Evolutionary conservation across 2,113 vertebrate genomes (phyloP), one percentile per base, ranked within the genome.

Genomic region (Poicephalus gulielmi): DNA sequence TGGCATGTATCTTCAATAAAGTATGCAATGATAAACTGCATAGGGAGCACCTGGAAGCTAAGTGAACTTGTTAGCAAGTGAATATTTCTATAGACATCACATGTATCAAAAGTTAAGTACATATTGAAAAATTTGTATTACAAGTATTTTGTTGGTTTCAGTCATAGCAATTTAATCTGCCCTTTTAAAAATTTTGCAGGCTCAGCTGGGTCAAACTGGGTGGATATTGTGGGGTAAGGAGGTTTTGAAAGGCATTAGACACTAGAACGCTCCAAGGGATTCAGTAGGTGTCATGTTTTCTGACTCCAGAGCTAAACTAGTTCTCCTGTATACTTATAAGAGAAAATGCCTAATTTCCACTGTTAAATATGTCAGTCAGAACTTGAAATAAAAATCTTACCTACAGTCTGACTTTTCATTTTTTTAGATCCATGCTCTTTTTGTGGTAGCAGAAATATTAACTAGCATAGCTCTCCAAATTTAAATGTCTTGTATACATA

Each of bases 401-500:
- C 30, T 68, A 2, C 66, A 23, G 49, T 53, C 52, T 86, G 47
- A 27, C 71, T 57, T 79, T 47, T 60, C 1, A 23, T 37, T 81
- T 76, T 83, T 75, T 25, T 1, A 20, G 60, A 69, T 73, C 18
- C 10, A 2, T 79, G 77, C 59, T 91, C 60, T 94, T 92, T 95
- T 92, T 88, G 50, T 0, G 0, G 24, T 85, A 84, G 31, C 33
- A 73, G 80, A 95, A 91, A 64, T 97, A 97, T 71, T 94, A 95
- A 41, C 77, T 95, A 86, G 74, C 86, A 13, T 59, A 33, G 64
- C 47, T 91, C 52, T 91, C 63, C 33, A 28, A 33, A 71, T 71
- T 71, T 75, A 92, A 94, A 92, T 95, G 86, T 94, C 89, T 86
- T 62, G 46, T 88, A 83, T 96, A 25, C 95, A 84, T 95, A 86